These are phyloP conservation scores for Elmis aenea DNA, from an alignment of 2,888 invertebrate species.

Conservation along the genomic window DNA sequence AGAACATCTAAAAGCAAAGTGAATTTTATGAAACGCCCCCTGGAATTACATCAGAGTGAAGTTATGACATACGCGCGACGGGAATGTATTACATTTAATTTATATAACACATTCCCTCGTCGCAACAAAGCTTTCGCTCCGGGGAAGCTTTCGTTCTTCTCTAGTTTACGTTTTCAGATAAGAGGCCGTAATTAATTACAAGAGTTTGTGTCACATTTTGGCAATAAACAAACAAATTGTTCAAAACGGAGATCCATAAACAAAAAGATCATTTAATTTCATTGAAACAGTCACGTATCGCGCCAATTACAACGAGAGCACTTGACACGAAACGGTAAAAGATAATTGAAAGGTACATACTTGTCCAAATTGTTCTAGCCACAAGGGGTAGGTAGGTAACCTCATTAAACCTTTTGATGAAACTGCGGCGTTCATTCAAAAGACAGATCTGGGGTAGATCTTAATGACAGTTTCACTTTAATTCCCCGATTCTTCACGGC, in stretches of 20 bases:
- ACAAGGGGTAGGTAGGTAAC: no score
- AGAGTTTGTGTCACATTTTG: not conserved
- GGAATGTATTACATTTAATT: constrained; percentile 20
- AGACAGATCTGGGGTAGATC: no score
- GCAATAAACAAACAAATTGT: not conserved
- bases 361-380: no score
- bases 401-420: no score
- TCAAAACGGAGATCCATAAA: not conserved
- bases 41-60: constrained; percentile 7
- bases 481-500: no score
- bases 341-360: no score
- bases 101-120: constrained; percentile 16
- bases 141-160: constrained; percentile 4
- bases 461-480: no score
- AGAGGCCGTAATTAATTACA: constrained; percentile 1
- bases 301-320: no score
- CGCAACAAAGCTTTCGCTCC: constrained; percentile 17
- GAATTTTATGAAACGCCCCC: constrained; percentile 13
- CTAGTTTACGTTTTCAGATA: not conserved
- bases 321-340: no score
- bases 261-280: no score
- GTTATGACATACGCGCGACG: constrained; percentile 11
- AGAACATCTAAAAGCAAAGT: constrained; percentile 6
- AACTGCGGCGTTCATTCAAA: no score
- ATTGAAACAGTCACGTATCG: no score